Evolutionary conservation across 2,113 vertebrate species (phyloP).

Genomic region (Mixornis gularis): DNA sequence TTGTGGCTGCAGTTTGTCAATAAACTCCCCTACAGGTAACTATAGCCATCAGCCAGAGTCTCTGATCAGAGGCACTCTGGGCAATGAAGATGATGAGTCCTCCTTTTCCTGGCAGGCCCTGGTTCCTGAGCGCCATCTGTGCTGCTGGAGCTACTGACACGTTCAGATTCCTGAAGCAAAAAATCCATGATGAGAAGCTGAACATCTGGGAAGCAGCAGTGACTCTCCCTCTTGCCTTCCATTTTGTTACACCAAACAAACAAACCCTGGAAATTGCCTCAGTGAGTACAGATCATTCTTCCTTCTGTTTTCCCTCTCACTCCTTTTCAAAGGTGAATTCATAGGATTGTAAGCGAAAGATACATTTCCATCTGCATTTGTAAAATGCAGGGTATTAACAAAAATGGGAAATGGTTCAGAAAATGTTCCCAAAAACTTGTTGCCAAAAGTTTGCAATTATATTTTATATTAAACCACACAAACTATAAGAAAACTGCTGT

Average conservation of each 20-base stretch:
- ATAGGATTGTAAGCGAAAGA: neutral
- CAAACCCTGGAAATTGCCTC: slow-evolving; percentile 68
- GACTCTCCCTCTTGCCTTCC: slow-evolving; percentile 63
- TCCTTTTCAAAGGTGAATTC: neutral
- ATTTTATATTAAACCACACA: neutral
- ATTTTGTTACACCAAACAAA: slow-evolving; percentile 67
- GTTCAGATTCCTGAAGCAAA: slow-evolving; percentile 73
- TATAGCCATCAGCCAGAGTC: neutral
- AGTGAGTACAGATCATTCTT: slow-evolving; percentile 24
- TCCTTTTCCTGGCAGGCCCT: slow-evolving; percentile 63
- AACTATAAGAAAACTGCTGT: neutral
- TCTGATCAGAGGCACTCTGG: neutral
- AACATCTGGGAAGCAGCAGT: slow-evolving; percentile 59
- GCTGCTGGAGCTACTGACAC: slow-evolving; percentile 71
- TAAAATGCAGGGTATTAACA: neutral
- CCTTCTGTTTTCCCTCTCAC: neutral
- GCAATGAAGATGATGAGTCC: neutral
- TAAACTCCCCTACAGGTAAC: slow-evolving; percentile 22
- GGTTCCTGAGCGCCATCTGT: slow-evolving; percentile 75
- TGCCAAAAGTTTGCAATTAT: neutral
- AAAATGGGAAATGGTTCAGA: neutral
- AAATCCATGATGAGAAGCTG: slow-evolving; percentile 68
- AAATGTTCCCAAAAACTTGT: neutral
- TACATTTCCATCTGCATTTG: neutral
- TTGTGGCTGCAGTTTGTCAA: slow-evolving; percentile 70